Base-by-base conservation (phyloP, 2,888 invertebrate genomes). In the Hybos culiciformis region DNA sequence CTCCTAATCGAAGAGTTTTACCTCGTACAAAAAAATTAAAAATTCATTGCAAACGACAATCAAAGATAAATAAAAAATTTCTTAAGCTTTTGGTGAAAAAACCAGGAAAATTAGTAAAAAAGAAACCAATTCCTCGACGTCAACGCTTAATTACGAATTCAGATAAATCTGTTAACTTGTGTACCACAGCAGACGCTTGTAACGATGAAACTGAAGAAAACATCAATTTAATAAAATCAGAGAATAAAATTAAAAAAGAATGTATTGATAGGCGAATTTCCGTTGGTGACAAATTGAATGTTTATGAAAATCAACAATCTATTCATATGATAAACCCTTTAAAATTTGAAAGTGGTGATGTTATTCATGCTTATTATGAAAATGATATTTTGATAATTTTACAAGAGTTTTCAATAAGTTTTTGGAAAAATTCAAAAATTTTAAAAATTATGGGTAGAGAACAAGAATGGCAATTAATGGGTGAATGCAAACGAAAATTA, bases 311-410 rank as follows among this genome's bases (percentile, higher is more conserved):
- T n/a, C n/a, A n/a, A n/a, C n/a, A n/a, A n/a, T n/a, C n/a, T n/a
- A n/a, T n/a, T n/a, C n/a, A n/a, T n/a, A n/a, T n/a, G n/a, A n/a
- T 47, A 3, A 65, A 65, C 55, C 65, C 65, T 15, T 52, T 66
- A 26, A 53, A 58, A 33, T 37, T 50, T 7, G 56, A 56, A 37
- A 44, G 61, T 41, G 65, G 65, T 7, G 31, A 41, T 18, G 61
- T 65, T 12, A 44, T 61, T 5, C 56, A 62, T 33, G 56, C 61
- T 21, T 66, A 55, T 42, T 62, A 57, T 39, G 63, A 62, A 42
- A 45, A 59, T 34, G 63, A 65, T 32, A 54, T 62, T 39, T 54
- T 65, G 0, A 59, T 63, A 34, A 57, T 60, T 7, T 50, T 66
- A 29, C 65, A 65, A 44, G 61, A 64, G 39, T 50, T 46, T 15